phyloP scores from a whole-genome alignment of 1,140 invertebrate species.

The Acyrthosiphon pisum region DNA sequence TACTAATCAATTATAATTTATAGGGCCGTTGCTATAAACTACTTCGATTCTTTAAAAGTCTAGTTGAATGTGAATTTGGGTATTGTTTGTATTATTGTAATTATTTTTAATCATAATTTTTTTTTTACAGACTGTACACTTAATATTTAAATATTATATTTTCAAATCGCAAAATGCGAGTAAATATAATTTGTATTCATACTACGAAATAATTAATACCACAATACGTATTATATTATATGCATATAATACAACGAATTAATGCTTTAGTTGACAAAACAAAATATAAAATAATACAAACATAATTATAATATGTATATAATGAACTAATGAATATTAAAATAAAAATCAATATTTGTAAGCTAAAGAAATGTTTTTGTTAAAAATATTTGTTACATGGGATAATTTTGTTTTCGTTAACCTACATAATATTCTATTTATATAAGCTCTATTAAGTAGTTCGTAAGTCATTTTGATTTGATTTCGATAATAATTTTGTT shows the following conservation, averaged over 20 bases:
- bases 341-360: not conserved
- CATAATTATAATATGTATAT: not conserved
- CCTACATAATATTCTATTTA: not conserved
- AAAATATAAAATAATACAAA: not conserved
- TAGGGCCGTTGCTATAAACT: not conserved
- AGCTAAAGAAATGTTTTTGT: not conserved
- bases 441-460: not conserved
- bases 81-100: not conserved
- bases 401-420: not conserved
- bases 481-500: not conserved
- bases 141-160: not conserved
- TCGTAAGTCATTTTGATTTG: not conserved
- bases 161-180: not conserved
- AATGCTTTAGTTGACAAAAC: not conserved
- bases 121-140: not conserved
- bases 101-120: not conserved
- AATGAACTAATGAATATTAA: not conserved
- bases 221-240: not conserved
- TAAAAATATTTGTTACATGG: not conserved
- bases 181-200: not conserved
- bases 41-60: not conserved
- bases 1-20: conserved; percentile 32
- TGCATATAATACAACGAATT: not conserved
- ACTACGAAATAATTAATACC: not conserved
- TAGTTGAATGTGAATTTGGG: not conserved